These are phyloP conservation scores for Euclidia mi DNA, from an alignment of 2,888 invertebrate genomes.

Conservation along the genomic window DNA sequence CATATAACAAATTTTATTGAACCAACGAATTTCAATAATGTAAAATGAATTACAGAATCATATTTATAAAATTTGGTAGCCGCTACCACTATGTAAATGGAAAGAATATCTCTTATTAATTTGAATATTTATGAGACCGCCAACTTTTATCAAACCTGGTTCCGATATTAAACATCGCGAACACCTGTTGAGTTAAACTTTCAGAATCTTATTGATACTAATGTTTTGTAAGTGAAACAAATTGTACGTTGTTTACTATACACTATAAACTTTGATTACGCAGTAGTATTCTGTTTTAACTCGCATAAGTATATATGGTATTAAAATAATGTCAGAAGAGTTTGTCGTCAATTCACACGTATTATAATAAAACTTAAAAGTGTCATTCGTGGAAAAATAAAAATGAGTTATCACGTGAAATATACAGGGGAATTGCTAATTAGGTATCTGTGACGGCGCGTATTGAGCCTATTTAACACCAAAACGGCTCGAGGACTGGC, in stretches of 20 bases:
- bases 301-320: no score
- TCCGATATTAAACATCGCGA: conserved; percentile 40
- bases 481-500: conserved; percentile 38
- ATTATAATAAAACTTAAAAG: conserved; percentile 4
- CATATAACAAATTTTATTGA: no score
- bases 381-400: conserved; percentile 16
- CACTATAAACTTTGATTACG: neutral
- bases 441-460: conserved; percentile 49
- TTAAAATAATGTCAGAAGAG: no score
- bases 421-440: conserved; percentile 36
- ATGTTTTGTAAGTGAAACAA: neutral
- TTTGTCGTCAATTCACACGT: neutral
- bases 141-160: conserved; percentile 27
- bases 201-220: conserved; percentile 22
- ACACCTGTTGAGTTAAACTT: conserved; percentile 50
- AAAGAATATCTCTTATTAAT: conserved; percentile 30
- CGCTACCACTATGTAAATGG: conserved; percentile 14
- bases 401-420: conserved; percentile 19
- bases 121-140: conserved; percentile 46
- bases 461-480: conserved; percentile 52
- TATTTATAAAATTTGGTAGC: conserved; percentile 15
- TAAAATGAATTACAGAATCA: conserved; percentile 26
- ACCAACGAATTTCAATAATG: no score
- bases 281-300: neutral
- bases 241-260: neutral